Conservation (phyloP, 2,888 invertebrate genomes). For the Mythimna pallens region DNA sequence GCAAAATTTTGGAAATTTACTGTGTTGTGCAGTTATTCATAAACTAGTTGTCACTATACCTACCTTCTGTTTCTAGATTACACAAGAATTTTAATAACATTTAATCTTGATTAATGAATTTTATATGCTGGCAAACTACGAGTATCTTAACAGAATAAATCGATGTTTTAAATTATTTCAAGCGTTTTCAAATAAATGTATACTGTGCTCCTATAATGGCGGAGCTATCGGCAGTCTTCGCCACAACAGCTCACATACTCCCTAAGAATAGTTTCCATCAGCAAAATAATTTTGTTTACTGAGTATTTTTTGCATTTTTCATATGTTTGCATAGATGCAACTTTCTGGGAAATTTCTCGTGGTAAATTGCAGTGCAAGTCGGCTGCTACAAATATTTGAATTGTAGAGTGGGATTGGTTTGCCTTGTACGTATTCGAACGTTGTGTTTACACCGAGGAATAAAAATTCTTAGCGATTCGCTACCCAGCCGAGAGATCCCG, state of each 20-base stretch:
- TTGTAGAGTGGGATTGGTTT: slow-evolving; percentile 89
- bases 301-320: slow-evolving; percentile 64
- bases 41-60: too few relatives aligned
- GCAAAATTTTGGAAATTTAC: too few relatives aligned
- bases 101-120: not conserved
- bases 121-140: slow-evolving; percentile 12
- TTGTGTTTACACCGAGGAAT: slow-evolving; percentile 83
- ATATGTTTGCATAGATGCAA: slow-evolving; percentile 67
- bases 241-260: slow-evolving; percentile 21
- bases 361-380: slow-evolving; percentile 85
- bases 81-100: not conserved
- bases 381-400: slow-evolving; percentile 87
- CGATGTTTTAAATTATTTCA: slow-evolving; percentile 36
- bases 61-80: too few relatives aligned
- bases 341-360: slow-evolving; percentile 73
- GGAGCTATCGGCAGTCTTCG: slow-evolving; percentile 23
- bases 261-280: slow-evolving; percentile 46
- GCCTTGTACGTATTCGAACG: slow-evolving; percentile 83
- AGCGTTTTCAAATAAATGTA: slow-evolving; percentile 30
- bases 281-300: slow-evolving; percentile 69
- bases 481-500: slow-evolving; percentile 48
- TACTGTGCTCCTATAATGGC: slow-evolving; percentile 7
- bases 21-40: too few relatives aligned
- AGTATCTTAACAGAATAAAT: slow-evolving; percentile 23
- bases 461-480: slow-evolving; percentile 78